A percentile compares a stretch with the other conserved stretches of the same genome.
phyloP scores from a whole-genome alignment of 2,797 vertebrate species.

The Hoplostethus mediterraneus region DNA sequence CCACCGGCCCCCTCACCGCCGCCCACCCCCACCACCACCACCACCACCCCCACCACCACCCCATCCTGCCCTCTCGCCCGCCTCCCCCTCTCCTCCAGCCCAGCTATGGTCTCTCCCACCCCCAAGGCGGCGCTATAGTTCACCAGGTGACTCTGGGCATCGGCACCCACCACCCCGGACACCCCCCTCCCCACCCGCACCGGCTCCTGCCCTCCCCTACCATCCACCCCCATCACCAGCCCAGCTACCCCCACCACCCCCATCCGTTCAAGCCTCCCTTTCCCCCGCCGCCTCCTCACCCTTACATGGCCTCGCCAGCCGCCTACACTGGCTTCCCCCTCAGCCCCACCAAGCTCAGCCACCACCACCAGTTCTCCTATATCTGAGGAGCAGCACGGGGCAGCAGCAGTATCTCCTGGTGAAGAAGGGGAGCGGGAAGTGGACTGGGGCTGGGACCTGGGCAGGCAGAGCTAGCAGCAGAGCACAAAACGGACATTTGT shows the following conservation, averaged over 20 bases:
- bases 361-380: conserved; percentile 92
- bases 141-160: conserved; percentile 95
- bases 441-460: conserved; percentile 68
- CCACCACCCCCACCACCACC: conserved; percentile 83
- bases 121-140: conserved; percentile 83
- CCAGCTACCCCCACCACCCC: conserved; percentile 66
- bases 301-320: conserved; percentile 93
- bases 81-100: conserved; percentile 91
- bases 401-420: conserved; percentile 55
- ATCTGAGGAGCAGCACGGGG: conserved; percentile 87
- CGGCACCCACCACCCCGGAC: conserved; percentile 81
- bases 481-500: conserved; percentile 61
- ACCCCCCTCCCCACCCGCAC: conserved; percentile 69
- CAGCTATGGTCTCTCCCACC: conserved; percentile 89
- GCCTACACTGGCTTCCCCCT: conserved; percentile 94
- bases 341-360: conserved; percentile 95
- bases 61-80: conserved; percentile 87
- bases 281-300: conserved; percentile 88
- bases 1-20: conserved; percentile 79
- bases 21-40: conserved; percentile 45
- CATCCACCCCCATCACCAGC: conserved; percentile 84
- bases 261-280: conserved; percentile 93
- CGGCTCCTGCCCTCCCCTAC: conserved; percentile 91
- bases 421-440: conserved; percentile 50
- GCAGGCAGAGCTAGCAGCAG: conserved; percentile 71